Percentiles rank a stretch among this genome's conserved stretches.
These are phyloP conservation scores for Aplochiton taeniatus DNA, from an alignment of 2,797 vertebrate genomes.

Conservation along the genomic window DNA sequence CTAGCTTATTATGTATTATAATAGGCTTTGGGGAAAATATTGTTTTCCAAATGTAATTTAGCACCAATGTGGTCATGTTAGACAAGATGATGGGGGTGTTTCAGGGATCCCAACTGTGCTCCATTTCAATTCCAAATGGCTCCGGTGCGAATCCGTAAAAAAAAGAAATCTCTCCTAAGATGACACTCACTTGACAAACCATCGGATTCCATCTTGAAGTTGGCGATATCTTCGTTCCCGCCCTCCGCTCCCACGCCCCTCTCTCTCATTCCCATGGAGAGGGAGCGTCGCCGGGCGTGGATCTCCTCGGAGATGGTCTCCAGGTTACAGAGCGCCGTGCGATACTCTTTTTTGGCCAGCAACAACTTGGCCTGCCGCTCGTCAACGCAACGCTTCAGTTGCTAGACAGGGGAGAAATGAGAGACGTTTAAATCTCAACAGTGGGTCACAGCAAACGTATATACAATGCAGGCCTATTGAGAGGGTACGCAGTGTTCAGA, in stretches of 20 bases:
- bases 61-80: too few species aligned
- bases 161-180: too few species aligned
- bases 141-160: too few species aligned
- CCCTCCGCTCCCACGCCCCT: constrained; percentile 91
- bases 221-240: constrained; percentile 76
- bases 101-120: too few species aligned
- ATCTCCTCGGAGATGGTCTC: constrained; percentile 98
- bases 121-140: too few species aligned
- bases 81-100: too few species aligned
- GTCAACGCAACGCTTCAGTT: constrained; percentile 90
- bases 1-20: not conserved
- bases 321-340: constrained; percentile 86
- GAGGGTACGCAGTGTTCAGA: not conserved
- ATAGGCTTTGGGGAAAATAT: too few species aligned
- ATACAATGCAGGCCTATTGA: not conserved
- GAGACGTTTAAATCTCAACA: not conserved
- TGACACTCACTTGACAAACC: constrained; percentile 87
- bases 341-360: constrained; percentile 89
- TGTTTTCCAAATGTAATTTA: too few species aligned
- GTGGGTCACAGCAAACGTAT: not conserved
- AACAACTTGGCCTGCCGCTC: constrained; percentile 88
- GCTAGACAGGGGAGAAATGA: constrained; percentile 64
- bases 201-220: constrained; percentile 84
- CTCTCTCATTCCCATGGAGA: constrained; percentile 87
- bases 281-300: constrained; percentile 86